Conservation (phyloP, 2,888 invertebrate genomes). For the Andrena dorsata region DNA sequence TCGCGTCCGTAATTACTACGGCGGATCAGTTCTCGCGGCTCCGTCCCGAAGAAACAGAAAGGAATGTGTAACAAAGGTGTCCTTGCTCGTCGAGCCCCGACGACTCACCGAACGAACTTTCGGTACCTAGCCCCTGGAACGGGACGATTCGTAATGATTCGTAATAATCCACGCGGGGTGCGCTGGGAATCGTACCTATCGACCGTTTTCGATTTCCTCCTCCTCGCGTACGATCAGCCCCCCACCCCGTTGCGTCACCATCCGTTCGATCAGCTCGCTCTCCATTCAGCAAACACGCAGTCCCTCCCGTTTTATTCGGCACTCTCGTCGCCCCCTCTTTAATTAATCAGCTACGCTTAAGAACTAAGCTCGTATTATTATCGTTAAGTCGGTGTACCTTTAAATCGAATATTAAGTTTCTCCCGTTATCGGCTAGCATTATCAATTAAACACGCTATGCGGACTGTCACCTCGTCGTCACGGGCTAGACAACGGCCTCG, state of each 20-base stretch:
- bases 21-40: not conserved
- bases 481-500: conserved; percentile 33
- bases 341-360: conserved; percentile 58
- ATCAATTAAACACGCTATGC: conserved; percentile 57
- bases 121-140: conserved; percentile 26
- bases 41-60: conserved; percentile 36
- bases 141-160: conserved; percentile 36
- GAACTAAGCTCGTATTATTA: conserved; percentile 68
- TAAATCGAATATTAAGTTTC: conserved; percentile 47
- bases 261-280: conserved; percentile 16
- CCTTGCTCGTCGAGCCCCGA: conserved; percentile 41
- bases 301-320: not conserved
- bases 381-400: conserved; percentile 55
- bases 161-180: conserved; percentile 25
- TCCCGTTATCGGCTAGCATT: conserved; percentile 50
- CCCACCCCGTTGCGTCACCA: not conserved
- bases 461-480: conserved; percentile 49
- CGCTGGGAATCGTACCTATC: conserved; percentile 26
- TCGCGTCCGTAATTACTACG: not conserved
- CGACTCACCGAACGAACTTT: conserved; percentile 50
- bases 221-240: not conserved
- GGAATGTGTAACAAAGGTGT: conserved; percentile 56
- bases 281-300: conserved; percentile 16
- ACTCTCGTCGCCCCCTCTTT: not conserved
- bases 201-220: conserved; percentile 14